These are phyloP conservation scores for Suillia variegata DNA, from an alignment of 2,888 invertebrate genomes.

Conservation along the genomic window DNA sequence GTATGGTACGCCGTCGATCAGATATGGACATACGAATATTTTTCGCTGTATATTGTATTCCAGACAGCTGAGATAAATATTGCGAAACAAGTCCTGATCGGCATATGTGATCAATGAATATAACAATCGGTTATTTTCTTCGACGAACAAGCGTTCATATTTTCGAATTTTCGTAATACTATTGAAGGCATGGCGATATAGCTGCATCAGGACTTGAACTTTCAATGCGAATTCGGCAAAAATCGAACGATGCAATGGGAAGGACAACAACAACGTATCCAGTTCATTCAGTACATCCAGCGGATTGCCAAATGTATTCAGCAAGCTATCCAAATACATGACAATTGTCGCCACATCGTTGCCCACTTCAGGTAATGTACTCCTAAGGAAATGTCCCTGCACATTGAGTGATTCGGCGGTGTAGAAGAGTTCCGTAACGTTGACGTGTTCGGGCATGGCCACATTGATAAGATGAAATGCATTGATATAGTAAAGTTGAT, in stretches of 20 bases:
- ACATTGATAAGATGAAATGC: conserved; percentile 44
- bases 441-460: conserved; percentile 26
- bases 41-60: conserved; percentile 42
- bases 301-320: conserved; percentile 38
- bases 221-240: background rate
- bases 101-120: conserved; percentile 33
- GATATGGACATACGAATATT: conserved; percentile 30
- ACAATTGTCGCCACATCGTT: conserved; percentile 38
- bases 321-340: conserved; percentile 45
- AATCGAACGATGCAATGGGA: conserved; percentile 26
- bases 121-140: conserved; percentile 42
- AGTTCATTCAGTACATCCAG: conserved; percentile 32
- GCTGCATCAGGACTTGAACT: conserved; percentile 34
- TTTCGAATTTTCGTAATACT: conserved; percentile 40
- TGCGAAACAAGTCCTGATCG: conserved; percentile 27
- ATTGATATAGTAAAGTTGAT: conserved; percentile 40
- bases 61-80: conserved; percentile 41
- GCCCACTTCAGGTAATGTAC: conserved; percentile 30
- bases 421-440: conserved; percentile 25
- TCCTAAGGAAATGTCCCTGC: conserved; percentile 39
- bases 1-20: background rate
- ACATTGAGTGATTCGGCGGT: conserved; percentile 34
- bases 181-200: conserved; percentile 38
- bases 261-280: conserved; percentile 33
- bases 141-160: conserved; percentile 42